Conservation (phyloP, 2,797 vertebrate species). For the Cryptoprocta ferox region DNA sequence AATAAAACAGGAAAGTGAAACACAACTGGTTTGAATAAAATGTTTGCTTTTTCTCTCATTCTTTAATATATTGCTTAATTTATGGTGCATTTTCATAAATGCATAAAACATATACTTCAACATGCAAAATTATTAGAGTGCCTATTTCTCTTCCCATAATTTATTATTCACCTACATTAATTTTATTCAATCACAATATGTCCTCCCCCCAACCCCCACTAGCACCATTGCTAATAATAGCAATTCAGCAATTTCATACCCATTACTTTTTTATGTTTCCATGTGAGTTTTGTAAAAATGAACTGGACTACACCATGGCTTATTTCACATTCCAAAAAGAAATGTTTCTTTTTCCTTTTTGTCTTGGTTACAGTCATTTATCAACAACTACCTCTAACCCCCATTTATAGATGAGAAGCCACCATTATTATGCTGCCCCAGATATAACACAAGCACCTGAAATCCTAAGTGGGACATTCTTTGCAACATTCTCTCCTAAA, state of each 20-base stretch:
- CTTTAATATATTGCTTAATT: constrained; percentile 75
- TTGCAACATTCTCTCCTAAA: neutral
- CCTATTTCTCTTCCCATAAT: constrained; percentile 69
- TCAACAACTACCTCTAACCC: neutral
- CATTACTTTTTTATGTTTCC: neutral
- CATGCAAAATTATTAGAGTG: constrained; percentile 72
- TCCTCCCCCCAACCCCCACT: neutral
- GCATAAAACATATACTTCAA: constrained; percentile 74
- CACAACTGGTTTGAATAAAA: constrained; percentile 76
- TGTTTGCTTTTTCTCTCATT: constrained; percentile 69
- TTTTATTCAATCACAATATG: constrained; percentile 58
- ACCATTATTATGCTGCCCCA: accelerated
- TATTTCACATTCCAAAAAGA: neutral
- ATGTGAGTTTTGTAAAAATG: neutral
- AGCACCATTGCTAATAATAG: neutral
- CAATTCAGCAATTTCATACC: neutral
- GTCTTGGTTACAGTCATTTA: neutral
- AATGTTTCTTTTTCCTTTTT: neutral
- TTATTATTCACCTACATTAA: constrained; percentile 68
- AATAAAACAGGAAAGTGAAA: constrained; percentile 70
- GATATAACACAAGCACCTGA: neutral
- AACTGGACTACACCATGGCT: neutral
- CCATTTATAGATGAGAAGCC: neutral
- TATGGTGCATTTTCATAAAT: constrained; percentile 76
- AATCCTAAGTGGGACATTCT: neutral